Evolutionary conservation across 2,888 invertebrate species (phyloP), one percentile per base, ranked within the genome.

Genomic region (Pristionchus arcanus): DNA sequence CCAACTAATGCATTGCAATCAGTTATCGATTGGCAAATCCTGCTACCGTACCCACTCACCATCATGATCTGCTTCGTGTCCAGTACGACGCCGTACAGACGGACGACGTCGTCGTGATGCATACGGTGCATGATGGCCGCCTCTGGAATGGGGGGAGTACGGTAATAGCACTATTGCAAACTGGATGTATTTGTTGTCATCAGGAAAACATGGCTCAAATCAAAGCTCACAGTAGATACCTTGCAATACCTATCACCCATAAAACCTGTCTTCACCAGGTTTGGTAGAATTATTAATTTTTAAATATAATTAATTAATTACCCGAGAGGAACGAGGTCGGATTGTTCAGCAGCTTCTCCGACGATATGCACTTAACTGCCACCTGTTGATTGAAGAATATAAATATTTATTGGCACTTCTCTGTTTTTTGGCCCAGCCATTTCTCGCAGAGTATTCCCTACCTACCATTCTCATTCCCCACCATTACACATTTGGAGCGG

Each of bases 61-160:
- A 96, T 94, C 96, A 96, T 98, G 91, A 98, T 96, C 2, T 97
- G 97, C 94, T 98, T 97, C 86, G 98, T 97, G 95, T 98, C 98
- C 90, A 99, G 96, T 7, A 98, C 99, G 28, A 99, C 98, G 4
- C 99, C 99, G 95, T 98, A 99, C 90, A 99, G 96, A n/a, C 98
- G 96, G 7, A 99, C 98, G 93, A 99, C 98, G 95, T 98, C 98
- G 91, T 98, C 98, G 95, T 99, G 98, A 95, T 98, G 98, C 94
- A 99, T 98, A 91, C 97, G 97, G 95, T 99, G 98, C 98, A 99
- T 98, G 92, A 98, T 98, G 21, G 98, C 98, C 0, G 99, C 99
- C 96, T 99, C 99, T 81, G 81, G 3, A 96, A 98, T 98, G 87
- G 99, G 96, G 53, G 92, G 93, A n/a, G 66, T 87, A 34, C 53